Base-by-base conservation (phyloP, 2,888 invertebrate genomes). In the Eueremaeus valkanovi region DNA sequence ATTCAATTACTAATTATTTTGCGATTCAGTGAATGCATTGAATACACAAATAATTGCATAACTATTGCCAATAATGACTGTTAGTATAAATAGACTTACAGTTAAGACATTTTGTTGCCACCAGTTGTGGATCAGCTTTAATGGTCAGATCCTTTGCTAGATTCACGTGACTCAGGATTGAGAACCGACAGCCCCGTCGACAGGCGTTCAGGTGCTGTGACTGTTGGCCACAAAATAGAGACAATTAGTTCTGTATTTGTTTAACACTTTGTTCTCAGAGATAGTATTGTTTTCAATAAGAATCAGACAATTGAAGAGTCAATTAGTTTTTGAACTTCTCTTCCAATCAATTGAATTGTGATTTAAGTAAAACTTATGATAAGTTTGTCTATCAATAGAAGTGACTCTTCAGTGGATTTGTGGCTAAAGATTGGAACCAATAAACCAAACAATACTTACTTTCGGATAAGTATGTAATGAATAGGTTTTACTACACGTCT, bases 381-480 rank as follows among this genome's bases (percentile, higher is more conserved):
- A 51, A n/a, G 6, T 21, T 51, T 51, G 51, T n/a, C 3, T 55
- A 24, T 24, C 21, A 13, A 55, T 27, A 27, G 3, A 55, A n/a
- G n/a, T n/a, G n/a, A n/a, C n/a, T n/a, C n/a, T n/a, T n/a, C n/a
- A n/a, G n/a, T n/a, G n/a, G n/a, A n/a, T n/a, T n/a, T n/a, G n/a
- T n/a, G 55, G 24, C 55, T 27, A 24, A 55, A 24, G 21, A 24
- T 55, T 24, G 24, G 9, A 1, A 55, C 0, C 21, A 55, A 1
- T 55, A 11, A 11, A 9, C 24, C 1, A 31, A 61, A 61, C 3
- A 33, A 11, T 3, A 36, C 68, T 68, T 68, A 68, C 68, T 24
- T 68, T 42, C 5, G 68, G 68, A 68, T 40, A 40, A 68, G 68
- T 68, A 42, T 68, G 40, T 36, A 68, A 68, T 40, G 68, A 40